These are phyloP conservation scores for Leucoraja erinaceus DNA, from an alignment of 2,113 vertebrate genomes.

Conservation along the genomic window DNA sequence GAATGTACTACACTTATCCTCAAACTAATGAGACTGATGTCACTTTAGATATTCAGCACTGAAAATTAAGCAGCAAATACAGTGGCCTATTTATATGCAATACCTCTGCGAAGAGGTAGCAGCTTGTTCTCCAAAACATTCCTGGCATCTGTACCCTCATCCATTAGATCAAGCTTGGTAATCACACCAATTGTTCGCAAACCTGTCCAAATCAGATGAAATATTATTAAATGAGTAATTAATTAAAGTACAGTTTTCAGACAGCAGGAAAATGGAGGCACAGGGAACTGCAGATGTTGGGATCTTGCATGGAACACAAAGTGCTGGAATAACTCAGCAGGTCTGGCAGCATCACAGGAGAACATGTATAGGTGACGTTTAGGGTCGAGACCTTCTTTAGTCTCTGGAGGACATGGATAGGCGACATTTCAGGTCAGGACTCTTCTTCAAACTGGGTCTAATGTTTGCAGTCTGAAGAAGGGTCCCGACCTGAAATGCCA, in stretches of 20 bases:
- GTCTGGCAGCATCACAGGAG: too few species aligned
- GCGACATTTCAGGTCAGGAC: too few species aligned
- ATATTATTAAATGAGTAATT: neutral
- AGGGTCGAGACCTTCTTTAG: too few species aligned
- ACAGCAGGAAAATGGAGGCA: too few species aligned
- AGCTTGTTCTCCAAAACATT: slow-evolving; percentile 83
- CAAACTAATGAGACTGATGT: neutral
- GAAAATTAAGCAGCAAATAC: neutral
- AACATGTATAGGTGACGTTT: too few species aligned
- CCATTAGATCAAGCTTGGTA: slow-evolving; percentile 90
- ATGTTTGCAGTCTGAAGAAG: too few species aligned
- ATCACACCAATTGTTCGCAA: slow-evolving; percentile 85
- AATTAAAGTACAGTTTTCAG: neutral
- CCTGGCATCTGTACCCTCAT: slow-evolving; percentile 81
- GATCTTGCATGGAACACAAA: too few species aligned
- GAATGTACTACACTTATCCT: neutral
- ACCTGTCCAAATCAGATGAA: slow-evolving; percentile 53
- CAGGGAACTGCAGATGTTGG: too few species aligned
- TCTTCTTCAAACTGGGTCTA: too few species aligned
- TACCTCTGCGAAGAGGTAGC: slow-evolving; percentile 84
- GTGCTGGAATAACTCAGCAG: too few species aligned
- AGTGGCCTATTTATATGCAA: slow-evolving; percentile 26
- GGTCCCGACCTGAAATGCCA: too few species aligned
- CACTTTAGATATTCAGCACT: neutral
- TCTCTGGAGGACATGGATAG: too few species aligned